Percentiles rank a stretch among this genome's conserved stretches.
phyloP scores from a whole-genome alignment of 2,797 vertebrate genomes.

The Epinephelus awoara region DNA sequence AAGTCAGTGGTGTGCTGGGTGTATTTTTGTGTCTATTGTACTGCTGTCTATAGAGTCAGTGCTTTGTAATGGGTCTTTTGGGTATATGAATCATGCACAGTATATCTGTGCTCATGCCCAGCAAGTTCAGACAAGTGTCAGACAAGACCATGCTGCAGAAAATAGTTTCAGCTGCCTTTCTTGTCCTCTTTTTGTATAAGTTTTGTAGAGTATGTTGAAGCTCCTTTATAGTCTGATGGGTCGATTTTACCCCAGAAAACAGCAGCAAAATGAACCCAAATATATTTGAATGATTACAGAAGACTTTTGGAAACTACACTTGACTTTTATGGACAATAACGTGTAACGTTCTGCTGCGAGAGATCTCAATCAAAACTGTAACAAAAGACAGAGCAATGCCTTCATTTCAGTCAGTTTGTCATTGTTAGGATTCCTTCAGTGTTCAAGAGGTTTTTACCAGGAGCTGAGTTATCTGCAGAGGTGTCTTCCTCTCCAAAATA shows the following conservation, averaged over 20 bases:
- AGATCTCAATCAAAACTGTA: too few species aligned
- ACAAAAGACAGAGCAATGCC: too few species aligned
- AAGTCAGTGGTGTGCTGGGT: too few species aligned
- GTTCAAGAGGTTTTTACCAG: too few species aligned
- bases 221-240: slow-evolving; percentile 9
- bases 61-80: slow-evolving; percentile 34
- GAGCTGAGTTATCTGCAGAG: too few species aligned
- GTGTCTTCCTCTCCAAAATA: too few species aligned
- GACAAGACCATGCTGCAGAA: slow-evolving; percentile 10
- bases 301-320: not conserved
- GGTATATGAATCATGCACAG: slow-evolving; percentile 41
- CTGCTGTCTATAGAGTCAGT: slow-evolving; percentile 8
- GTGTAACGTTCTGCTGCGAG: too few species aligned
- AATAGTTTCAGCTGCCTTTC: slow-evolving; percentile 20
- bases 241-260: not conserved
- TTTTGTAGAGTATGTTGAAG: slow-evolving; percentile 5
- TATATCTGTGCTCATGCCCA: slow-evolving; percentile 24
- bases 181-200: slow-evolving; percentile 18
- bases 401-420: too few species aligned
- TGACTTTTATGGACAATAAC: too few species aligned
- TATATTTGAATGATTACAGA: not conserved
- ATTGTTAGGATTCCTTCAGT: too few species aligned
- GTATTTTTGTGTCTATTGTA: slow-evolving; percentile 12
- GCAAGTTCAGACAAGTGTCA: slow-evolving; percentile 32
- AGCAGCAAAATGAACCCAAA: not conserved